Evolutionary conservation across 2,888 invertebrate species (phyloP), one percentile per base, ranked within the genome.

Genomic region (Dynastes grantii): DNA sequence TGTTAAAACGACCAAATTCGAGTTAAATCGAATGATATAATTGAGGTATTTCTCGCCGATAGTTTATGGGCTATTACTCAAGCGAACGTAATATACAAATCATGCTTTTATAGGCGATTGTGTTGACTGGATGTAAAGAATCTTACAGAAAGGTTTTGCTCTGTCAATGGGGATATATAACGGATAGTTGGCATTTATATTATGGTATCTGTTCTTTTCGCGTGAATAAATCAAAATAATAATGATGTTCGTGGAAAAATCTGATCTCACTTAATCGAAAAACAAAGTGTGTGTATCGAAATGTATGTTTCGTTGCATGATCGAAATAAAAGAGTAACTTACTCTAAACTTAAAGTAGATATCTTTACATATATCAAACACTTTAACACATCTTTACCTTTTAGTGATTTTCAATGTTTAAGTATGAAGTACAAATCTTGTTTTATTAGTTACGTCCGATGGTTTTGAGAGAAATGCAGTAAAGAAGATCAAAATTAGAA

Each of bases 21-120:
- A 73, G 73, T 73, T 73, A 73, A 73, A 73, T 73, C 61, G 73
- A 40, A 73, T 73, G 73, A 73, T 73, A 73, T 73, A 73, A 73
- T 73, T 73, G 73, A 73, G 45, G 45, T 61, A 40, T 73, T 61
- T 61, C 73, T 45, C 55, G 16, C 27, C 22, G 40, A 45, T 45
- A 61, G n/a, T 53, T 73, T 73, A 73, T 73, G 61, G 58, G 27
- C 61, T 73, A 73, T 73, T 73, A 73, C 61, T 61, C 61, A 32
- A 73, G 40, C 73, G 73, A 27, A 73, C 9, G 27, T 73, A 73
- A 73, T 73, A 58, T 45, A 22, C 22, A 61, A 73, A 61, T 73
- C 73, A 73, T 73, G 73, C 40, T 61, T 58, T 73, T 73, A 22
- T 73, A 49, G 49, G 13, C 32, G 71, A 37, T 71, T 29, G 32